These are phyloP conservation scores for Lepilemur ruficaudatus DNA, from an alignment of 2,797 vertebrate genomes.

Conservation along the genomic window DNA sequence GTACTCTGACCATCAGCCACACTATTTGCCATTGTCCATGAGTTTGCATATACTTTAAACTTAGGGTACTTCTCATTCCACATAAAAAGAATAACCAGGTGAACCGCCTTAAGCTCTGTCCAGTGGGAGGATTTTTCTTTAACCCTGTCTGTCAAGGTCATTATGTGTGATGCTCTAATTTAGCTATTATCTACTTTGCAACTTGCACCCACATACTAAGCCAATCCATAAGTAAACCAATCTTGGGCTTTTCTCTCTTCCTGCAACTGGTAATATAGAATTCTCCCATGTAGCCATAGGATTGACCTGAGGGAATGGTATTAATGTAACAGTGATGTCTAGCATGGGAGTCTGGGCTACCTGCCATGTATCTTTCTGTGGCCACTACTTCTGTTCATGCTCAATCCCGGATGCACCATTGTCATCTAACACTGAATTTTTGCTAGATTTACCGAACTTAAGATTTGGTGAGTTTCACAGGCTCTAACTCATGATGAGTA, in stretches of 20 bases:
- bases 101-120: not conserved
- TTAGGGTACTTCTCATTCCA: not conserved
- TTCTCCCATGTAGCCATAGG: not conserved
- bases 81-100: not conserved
- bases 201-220: not conserved
- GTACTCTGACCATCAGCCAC: not conserved
- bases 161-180: not conserved
- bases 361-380: not conserved
- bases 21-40: not conserved
- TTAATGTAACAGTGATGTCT: not conserved
- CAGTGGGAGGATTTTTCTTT: not conserved
- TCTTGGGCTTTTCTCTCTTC: not conserved
- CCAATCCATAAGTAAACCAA: not conserved
- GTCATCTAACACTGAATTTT: not conserved
- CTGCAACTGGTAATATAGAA: not conserved
- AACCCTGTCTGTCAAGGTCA: not conserved
- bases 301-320: not conserved
- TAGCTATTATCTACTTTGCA: not conserved
- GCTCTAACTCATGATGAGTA: not conserved
- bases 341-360: not conserved
- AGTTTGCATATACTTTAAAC: constrained; percentile 12
- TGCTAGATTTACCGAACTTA: not conserved
- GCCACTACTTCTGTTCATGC: not conserved
- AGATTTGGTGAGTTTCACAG: not conserved
- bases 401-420: not conserved